Conservation (phyloP, 2,113 vertebrate genomes). For the Cyprinodon variegatus region DNA sequence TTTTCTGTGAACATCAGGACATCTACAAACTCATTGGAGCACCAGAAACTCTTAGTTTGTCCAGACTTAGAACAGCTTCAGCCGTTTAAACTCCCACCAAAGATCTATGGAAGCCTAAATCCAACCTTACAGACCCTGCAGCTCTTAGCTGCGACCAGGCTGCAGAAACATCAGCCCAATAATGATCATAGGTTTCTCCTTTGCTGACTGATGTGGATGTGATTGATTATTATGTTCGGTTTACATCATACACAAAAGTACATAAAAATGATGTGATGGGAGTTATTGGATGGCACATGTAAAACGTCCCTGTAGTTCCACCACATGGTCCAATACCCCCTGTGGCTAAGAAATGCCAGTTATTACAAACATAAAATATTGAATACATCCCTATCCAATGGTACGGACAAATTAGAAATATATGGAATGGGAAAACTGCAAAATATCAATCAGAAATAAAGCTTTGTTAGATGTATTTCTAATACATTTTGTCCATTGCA, state of each 20-base stretch:
- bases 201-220: neutral
- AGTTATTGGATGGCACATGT: no score
- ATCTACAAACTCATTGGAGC: neutral
- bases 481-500: no score
- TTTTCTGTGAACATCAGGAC: neutral
- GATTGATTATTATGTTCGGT: neutral
- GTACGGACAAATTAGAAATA: no score
- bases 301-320: no score
- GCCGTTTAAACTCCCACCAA: neutral
- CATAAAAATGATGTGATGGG: no score
- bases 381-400: no score
- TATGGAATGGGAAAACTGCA: no score
- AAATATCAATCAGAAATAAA: no score
- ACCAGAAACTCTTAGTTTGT: neutral
- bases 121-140: neutral
- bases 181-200: accelerated
- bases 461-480: no score
- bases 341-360: no score
- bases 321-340: no score
- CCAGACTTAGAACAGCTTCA: neutral
- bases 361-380: no score
- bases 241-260: neutral
- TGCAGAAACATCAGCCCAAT: neutral
- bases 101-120: neutral
- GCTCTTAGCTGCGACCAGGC: neutral